A percentile compares a stretch with the other conserved stretches of the same genome.
Conservation (phyloP, 1,140 invertebrate genomes). For the Solen grandis region DNA sequence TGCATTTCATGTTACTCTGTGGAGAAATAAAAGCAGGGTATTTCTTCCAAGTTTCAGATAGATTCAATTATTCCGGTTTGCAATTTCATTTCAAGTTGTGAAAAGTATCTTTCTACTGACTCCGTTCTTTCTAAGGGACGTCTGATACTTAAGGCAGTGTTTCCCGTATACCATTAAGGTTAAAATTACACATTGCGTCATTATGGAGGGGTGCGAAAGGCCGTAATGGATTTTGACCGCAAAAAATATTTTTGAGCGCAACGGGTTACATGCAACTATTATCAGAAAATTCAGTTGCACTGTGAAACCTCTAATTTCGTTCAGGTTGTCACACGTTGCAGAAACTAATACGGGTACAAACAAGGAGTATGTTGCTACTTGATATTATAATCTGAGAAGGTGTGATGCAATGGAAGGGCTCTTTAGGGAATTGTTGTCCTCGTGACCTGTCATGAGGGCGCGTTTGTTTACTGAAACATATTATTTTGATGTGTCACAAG, state of each 20-base stretch:
- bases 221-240: not conserved
- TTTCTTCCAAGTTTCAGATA: constrained; percentile 17
- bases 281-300: not conserved
- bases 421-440: no score
- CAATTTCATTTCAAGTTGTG: constrained; percentile 1
- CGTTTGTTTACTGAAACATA: no score
- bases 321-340: not conserved
- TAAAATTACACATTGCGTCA: no score
- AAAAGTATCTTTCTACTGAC: not conserved
- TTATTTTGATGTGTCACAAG: no score
- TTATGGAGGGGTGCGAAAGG: not conserved
- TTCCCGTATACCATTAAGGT: no score
- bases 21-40: constrained; percentile 24
- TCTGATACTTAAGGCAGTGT: not conserved
- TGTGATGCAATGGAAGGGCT: no score
- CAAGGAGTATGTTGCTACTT: no score
- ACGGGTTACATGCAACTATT: not conserved
- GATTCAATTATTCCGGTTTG: constrained; percentile 45
- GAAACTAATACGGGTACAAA: not conserved
- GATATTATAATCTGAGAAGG: no score
- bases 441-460: no score
- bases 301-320: no score
- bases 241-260: not conserved
- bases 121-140: not conserved
- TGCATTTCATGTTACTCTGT: constrained; percentile 13